Evolutionary conservation across 2,888 invertebrate genomes (phyloP).

Genomic region (Pteria penguin): DNA sequence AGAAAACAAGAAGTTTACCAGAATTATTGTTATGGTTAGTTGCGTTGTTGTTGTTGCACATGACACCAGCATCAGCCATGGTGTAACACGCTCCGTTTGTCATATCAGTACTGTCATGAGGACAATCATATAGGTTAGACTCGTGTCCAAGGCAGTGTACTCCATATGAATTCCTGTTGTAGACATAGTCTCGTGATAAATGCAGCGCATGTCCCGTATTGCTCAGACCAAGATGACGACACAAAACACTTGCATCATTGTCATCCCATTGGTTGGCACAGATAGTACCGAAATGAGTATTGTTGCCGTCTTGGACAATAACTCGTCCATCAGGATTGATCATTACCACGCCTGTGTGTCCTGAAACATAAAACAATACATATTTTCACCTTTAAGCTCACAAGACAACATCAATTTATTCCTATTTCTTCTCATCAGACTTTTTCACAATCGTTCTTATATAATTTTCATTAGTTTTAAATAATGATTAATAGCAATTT

Average conservation of each 20-base stretch:
- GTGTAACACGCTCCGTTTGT: constrained; percentile 10
- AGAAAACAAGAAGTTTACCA: no score
- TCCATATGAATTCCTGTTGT: not conserved
- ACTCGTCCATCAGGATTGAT: constrained; percentile 26
- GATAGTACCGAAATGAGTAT: not conserved
- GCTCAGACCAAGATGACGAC: constrained; percentile 13
- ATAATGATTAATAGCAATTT: no score
- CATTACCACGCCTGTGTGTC: no score
- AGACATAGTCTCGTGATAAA: constrained; percentile 9
- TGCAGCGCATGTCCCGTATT: constrained; percentile 9
- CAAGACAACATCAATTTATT: no score
- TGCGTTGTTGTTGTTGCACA: not conserved
- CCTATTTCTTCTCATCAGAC: no score
- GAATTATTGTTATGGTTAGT: no score
- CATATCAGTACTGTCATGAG: not conserved
- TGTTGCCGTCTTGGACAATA: not conserved
- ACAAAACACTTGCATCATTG: constrained; percentile 18
- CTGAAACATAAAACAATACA: no score
- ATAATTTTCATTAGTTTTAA: not conserved
- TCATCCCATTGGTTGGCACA: constrained; percentile 28
- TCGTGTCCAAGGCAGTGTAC: constrained; percentile 26
- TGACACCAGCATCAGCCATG: constrained; percentile 27
- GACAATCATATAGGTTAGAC: constrained; percentile 2
- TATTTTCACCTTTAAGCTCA: no score
- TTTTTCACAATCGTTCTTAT: no score